Conservation (phyloP, 2,113 vertebrate species). For the Sinocyclocheilus grahami region DNA sequence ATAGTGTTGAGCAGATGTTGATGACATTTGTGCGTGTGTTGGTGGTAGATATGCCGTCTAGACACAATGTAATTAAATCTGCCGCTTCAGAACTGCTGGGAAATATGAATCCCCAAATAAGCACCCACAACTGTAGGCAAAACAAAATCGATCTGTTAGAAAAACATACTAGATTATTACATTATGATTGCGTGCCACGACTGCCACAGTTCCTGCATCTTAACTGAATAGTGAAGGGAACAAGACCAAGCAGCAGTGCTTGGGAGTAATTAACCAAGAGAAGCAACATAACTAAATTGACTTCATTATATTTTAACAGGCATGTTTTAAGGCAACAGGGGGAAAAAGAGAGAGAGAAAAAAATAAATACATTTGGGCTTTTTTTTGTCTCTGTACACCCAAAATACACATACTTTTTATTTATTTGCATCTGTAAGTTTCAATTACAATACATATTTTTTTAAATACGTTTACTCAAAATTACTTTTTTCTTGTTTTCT, state of each 20-base stretch:
- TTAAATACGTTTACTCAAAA: no score
- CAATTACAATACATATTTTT: no score
- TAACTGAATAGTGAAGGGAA: neutral
- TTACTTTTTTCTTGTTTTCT: no score
- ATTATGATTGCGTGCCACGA: conserved; percentile 13
- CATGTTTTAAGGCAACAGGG: neutral
- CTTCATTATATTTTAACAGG: neutral
- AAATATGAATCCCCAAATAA: conserved; percentile 23
- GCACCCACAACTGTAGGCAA: neutral
- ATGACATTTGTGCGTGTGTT: neutral
- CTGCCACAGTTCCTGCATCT: neutral
- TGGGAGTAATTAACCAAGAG: neutral
- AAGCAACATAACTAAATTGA: neutral
- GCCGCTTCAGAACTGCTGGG: conserved; percentile 33
- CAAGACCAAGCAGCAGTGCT: neutral
- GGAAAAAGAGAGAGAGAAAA: no score
- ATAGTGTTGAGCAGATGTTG: conserved; percentile 1
- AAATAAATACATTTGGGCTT: no score
- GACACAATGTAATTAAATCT: conserved; percentile 27
- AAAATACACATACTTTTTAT: no score
- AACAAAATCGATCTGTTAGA: conserved; percentile 12
- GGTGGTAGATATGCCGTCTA: neutral
- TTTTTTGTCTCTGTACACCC: no score
- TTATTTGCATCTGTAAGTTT: no score
- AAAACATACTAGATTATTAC: conserved; percentile 21